Conservation (phyloP, 2,113 vertebrate genomes). For the Sylvia atricapilla region DNA sequence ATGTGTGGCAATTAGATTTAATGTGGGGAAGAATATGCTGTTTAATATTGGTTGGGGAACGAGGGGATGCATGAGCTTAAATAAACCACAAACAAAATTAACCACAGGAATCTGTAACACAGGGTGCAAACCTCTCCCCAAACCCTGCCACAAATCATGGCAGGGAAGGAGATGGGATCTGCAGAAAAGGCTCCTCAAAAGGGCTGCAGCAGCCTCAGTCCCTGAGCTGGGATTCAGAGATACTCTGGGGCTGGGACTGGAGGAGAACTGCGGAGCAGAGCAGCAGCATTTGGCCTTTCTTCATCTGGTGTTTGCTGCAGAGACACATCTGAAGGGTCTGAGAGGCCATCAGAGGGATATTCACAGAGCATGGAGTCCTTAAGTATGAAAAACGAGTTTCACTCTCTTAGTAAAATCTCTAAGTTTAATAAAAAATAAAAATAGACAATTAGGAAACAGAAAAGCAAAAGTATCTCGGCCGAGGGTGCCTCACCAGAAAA, state of each 20-base stretch:
- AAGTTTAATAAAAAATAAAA: too few species aligned
- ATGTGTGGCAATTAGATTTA: conserved; percentile 8
- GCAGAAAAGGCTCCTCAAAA: not conserved
- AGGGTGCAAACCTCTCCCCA: not conserved
- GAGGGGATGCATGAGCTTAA: not conserved
- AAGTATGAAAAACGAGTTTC: too few species aligned
- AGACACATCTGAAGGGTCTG: not conserved
- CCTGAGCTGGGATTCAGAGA: not conserved
- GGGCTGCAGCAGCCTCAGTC: not conserved
- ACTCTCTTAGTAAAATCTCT: too few species aligned
- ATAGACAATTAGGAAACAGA: too few species aligned
- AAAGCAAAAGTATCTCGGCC: too few species aligned
- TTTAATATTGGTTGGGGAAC: not conserved
- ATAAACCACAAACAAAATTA: not conserved
- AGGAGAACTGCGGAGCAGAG: not conserved
- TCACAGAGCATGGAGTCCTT: not conserved
- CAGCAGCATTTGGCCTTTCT: not conserved
- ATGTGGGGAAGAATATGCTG: not conserved
- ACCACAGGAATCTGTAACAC: not conserved
- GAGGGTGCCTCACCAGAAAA: too few species aligned
- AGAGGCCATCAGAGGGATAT: not conserved
- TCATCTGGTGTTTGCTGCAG: not conserved
- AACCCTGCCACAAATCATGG: not conserved
- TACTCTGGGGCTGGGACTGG: not conserved
- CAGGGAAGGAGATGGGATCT: not conserved